Percentiles rank a stretch among this genome's conserved stretches.
Evolutionary conservation across 1,140 invertebrate species (phyloP).

Genomic region (Pseudoatta argentina): DNA sequence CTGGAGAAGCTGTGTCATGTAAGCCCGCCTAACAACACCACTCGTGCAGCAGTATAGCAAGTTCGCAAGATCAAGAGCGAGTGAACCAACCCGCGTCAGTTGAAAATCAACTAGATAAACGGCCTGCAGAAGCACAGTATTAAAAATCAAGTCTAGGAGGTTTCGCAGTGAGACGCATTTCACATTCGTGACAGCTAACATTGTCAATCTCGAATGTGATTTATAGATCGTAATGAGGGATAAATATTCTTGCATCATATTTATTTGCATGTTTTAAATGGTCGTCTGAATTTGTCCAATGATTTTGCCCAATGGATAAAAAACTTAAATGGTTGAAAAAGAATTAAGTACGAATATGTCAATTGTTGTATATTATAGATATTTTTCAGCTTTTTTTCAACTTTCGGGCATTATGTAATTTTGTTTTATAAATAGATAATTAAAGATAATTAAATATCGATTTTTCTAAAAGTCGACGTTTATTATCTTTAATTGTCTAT

Average conservation of each 20-base stretch:
- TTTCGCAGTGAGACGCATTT: slow-evolving; percentile 15
- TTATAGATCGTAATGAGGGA: slow-evolving; percentile 28
- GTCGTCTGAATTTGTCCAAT: slow-evolving; percentile 14
- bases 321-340: neutral
- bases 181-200: slow-evolving; percentile 23
- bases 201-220: slow-evolving; percentile 43
- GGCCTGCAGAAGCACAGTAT: slow-evolving; percentile 82
- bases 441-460: too few relatives aligned
- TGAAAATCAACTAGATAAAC: slow-evolving; percentile 91
- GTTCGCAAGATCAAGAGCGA: slow-evolving; percentile 89
- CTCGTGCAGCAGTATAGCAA: slow-evolving; percentile 90
- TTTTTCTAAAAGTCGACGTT: neutral
- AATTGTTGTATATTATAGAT: slow-evolving; percentile 24
- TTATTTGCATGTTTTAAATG: slow-evolving; percentile 8
- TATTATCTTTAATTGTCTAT: too few relatives aligned
- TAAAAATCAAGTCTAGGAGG: slow-evolving; percentile 40
- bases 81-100: slow-evolving; percentile 89
- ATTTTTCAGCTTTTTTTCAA: neutral
- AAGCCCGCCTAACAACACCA: slow-evolving; percentile 87
- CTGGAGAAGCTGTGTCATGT: slow-evolving; percentile 88
- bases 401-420: neutral
- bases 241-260: slow-evolving; percentile 57
- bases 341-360: neutral
- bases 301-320: neutral
- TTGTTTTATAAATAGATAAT: neutral